Conservation (phyloP, 1,140 invertebrate genomes). For the Planococcus citri region DNA sequence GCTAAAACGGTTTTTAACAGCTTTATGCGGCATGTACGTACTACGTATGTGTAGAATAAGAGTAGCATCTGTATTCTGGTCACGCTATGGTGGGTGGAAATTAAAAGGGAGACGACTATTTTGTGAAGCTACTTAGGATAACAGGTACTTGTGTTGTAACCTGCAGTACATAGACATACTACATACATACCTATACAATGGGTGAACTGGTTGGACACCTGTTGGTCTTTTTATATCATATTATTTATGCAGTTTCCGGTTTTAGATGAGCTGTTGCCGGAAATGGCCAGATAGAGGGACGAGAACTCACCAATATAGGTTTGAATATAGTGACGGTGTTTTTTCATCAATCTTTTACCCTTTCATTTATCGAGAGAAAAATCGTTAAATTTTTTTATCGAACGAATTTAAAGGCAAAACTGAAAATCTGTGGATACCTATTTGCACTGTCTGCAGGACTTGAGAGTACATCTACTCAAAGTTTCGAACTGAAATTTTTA, state of each 20-base stretch:
- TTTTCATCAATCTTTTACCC: no score
- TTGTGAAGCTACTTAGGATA: background rate
- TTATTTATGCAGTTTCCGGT: slow-evolving; percentile 17
- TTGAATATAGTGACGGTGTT: no score
- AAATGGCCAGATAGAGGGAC: background rate
- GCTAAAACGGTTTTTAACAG: background rate
- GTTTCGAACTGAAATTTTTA: no score
- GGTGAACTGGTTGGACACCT: slow-evolving; percentile 14
- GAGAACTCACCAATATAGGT: background rate
- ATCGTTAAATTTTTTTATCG: no score
- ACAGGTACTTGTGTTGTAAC: slow-evolving; percentile 9
- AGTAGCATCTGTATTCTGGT: slow-evolving; percentile 2
- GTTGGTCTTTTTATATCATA: slow-evolving; percentile 13
- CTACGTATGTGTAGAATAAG: no score
- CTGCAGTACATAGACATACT: no score
- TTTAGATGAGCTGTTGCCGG: slow-evolving; percentile 16
- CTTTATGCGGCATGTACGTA: background rate
- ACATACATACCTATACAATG: slow-evolving; percentile 3
- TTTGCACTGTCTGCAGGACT: no score
- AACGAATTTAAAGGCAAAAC: no score
- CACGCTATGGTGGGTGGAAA: slow-evolving; percentile 18
- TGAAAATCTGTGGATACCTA: no score
- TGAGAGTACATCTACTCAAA: no score
- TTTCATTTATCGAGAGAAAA: no score
- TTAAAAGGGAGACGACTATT: slow-evolving; percentile 5